Base-by-base conservation (phyloP, 1,140 invertebrate genomes). In the Drosophila kurseongensis region DNA sequence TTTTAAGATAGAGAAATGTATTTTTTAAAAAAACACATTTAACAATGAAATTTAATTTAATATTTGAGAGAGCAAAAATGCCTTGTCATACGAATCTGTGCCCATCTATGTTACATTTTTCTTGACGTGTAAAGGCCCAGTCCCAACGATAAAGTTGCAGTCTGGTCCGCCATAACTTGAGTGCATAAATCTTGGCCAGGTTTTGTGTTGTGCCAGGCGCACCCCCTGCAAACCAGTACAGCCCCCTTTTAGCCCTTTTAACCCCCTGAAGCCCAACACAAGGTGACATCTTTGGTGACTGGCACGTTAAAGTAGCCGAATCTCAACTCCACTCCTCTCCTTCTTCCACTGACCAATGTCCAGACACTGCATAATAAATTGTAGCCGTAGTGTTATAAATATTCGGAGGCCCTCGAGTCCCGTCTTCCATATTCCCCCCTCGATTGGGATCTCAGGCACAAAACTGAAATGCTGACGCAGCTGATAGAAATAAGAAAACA, bases 281-380 rank as follows among this genome's bases (percentile, higher is more conserved):
- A 75, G 86, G 86, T 90, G 86, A 90, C 86, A 90, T 82, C 86
- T 75, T 79, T 90, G 85, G 78, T 76, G 85, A 89, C 66, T 81
- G 78, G 56, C 63, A 75, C 62, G 51, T 68, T 59, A 75, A 80
- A 78, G 56, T 61, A 59, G 68, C 61, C 74, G 62, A 79, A 58
- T 73, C 60, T 71, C 44, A 48, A 45, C 44, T 69, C 52, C 51
- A 55, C 51, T 57, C 42, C 51, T 36, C 66, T 48, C 9, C 3
- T 7, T 18, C 41, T 16, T 47, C 8, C 29, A 32, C 29, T 42
- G 48, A 48, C 40, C 72, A 76, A 71, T 73, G 47, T 38, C 59
- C 75, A 68, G 83, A 75, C 82, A 78, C 69, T 85, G 86, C 85
- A 90, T 85, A 90, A 90, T 90, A 90, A 90, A 90, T 90, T 90